Percentiles rank a stretch among this genome's conserved stretches.
phyloP scores from a whole-genome alignment of 2,113 vertebrate genomes.

The Hemiscyllium ocellatum region DNA sequence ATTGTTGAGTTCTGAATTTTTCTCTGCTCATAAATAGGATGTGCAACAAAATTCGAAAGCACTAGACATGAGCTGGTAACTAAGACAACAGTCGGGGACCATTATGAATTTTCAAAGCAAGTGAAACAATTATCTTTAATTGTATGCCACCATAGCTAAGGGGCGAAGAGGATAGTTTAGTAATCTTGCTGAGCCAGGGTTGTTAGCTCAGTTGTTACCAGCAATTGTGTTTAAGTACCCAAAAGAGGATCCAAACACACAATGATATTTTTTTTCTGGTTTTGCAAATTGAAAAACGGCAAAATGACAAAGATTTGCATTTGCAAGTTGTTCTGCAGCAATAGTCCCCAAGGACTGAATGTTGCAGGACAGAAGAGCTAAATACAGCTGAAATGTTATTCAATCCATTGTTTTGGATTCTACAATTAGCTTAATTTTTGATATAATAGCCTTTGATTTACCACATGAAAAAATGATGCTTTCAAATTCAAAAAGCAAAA shows the following conservation, averaged over 20 bases:
- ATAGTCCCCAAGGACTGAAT: neutral
- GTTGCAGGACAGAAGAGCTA: neutral
- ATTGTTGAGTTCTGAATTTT: neutral
- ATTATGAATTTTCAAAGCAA: neutral
- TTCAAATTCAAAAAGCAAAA: neutral
- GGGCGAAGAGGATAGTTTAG: neutral
- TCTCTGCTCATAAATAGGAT: neutral
- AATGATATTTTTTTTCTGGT: neutral
- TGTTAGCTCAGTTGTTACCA: constrained; percentile 3
- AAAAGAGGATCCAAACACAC: neutral
- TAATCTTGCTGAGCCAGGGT: neutral
- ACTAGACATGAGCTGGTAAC: neutral
- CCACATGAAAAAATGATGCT: neutral
- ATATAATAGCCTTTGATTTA: neutral
- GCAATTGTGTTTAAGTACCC: neutral
- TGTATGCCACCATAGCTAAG: neutral
- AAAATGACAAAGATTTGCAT: neutral
- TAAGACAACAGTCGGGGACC: neutral
- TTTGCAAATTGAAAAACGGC: neutral
- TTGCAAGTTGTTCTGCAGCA: neutral
- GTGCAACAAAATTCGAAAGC: neutral
- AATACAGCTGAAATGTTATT: neutral
- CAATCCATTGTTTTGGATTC: neutral
- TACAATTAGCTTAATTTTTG: neutral
- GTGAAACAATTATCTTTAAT: constrained; percentile 2